A percentile compares a stretch with the other conserved stretches of the same genome.
These are phyloP conservation scores for Syndactyla subalaris DNA, from an alignment of 2,797 vertebrate species.

Conservation along the genomic window DNA sequence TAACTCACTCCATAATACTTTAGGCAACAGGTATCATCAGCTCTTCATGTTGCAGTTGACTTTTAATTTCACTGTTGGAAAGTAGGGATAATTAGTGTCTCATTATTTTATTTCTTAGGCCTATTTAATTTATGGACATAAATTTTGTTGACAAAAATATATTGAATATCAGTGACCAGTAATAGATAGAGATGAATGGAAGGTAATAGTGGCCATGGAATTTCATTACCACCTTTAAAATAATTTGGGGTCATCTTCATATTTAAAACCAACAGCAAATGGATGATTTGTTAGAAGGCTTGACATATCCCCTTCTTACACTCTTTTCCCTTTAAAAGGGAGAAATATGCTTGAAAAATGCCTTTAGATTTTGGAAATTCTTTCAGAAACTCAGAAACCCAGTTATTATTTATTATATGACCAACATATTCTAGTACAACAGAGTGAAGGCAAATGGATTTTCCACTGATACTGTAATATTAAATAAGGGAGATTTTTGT, in stretches of 20 bases:
- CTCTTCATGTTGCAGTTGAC: accelerated
- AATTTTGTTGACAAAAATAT: background rate
- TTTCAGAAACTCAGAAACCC: background rate
- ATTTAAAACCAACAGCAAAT: background rate
- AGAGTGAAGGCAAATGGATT: accelerated
- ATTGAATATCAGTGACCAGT: background rate
- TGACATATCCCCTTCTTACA: background rate
- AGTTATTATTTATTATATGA: background rate
- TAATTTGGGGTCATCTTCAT: background rate
- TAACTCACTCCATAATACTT: background rate
- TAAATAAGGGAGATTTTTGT: background rate
- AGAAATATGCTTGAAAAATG: background rate
- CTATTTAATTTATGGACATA: background rate
- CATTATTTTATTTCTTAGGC: background rate
- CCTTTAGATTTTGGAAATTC: background rate
- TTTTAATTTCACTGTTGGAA: background rate
- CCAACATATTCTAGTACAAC: background rate
- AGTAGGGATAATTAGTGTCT: background rate
- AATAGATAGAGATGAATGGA: background rate
- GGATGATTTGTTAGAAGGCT: background rate
- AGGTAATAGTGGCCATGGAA: background rate
- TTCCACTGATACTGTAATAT: background rate
- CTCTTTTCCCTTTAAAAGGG: background rate
- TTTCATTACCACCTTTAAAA: background rate
- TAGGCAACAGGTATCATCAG: background rate